phyloP scores from a whole-genome alignment of 2,888 invertebrate genomes.

The Busseola fusca region DNA sequence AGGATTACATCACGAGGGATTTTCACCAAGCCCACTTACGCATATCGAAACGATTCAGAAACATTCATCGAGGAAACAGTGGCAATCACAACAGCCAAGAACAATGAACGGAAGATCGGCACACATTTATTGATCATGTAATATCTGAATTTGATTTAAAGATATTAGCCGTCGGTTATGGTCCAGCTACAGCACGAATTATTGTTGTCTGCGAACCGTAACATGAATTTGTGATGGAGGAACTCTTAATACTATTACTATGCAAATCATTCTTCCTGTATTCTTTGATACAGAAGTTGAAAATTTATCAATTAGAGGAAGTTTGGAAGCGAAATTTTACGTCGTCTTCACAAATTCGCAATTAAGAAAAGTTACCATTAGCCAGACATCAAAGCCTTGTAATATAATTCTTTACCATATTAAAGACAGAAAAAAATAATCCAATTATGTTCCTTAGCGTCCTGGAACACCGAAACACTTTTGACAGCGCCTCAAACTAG shows the following conservation, averaged over 20 bases:
- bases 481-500: conserved; percentile 39
- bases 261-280: background rate
- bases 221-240: conserved; percentile 8
- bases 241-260: conserved; percentile 3
- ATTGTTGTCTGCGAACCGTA: conserved; percentile 22
- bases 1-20: conserved; percentile 27
- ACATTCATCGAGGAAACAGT: conserved; percentile 50
- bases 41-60: conserved; percentile 46
- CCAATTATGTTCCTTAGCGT: conserved; percentile 22
- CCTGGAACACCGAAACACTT: conserved; percentile 10
- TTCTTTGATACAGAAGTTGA: background rate
- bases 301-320: background rate
- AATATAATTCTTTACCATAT: background rate
- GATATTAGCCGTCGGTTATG: conserved; percentile 55
- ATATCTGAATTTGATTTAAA: conserved; percentile 67
- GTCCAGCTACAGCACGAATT: conserved; percentile 33
- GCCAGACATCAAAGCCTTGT: background rate
- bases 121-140: conserved; percentile 80
- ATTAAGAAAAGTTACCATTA: background rate
- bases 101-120: conserved; percentile 82
- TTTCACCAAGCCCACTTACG: conserved; percentile 38
- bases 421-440: conserved; percentile 21
- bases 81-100: conserved; percentile 53
- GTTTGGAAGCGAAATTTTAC: background rate
- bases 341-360: background rate